These are phyloP conservation scores for Oreocharis arfaki DNA, from an alignment of 2,113 vertebrate genomes.

Conservation along the genomic window DNA sequence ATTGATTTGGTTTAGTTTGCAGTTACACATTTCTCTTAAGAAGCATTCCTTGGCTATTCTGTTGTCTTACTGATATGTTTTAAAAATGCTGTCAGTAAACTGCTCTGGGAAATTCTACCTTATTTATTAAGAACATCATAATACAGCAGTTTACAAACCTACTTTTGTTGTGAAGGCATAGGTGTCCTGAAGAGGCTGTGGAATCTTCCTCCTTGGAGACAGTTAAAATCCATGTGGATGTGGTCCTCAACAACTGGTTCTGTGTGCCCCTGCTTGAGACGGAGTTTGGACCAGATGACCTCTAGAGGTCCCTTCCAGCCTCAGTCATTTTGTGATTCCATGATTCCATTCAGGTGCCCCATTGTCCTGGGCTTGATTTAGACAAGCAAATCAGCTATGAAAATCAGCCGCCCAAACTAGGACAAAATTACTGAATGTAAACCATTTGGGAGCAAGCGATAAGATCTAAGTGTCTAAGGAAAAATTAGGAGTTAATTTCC, in stretches of 20 bases:
- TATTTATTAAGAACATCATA: background rate
- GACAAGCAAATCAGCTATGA: background rate
- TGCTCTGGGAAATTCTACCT: background rate
- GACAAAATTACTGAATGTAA: background rate
- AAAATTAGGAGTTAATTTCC: background rate
- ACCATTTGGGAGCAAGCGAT: background rate
- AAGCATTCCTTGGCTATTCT: background rate
- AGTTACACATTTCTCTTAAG: background rate
- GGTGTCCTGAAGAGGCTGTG: background rate
- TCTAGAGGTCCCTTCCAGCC: background rate
- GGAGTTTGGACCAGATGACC: background rate
- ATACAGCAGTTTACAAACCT: background rate
- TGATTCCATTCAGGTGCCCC: background rate
- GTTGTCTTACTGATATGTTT: background rate
- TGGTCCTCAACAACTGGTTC: background rate
- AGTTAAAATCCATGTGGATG: background rate
- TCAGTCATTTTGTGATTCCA: background rate
- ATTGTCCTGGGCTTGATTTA: background rate
- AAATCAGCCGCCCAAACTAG: background rate
- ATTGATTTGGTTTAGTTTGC: background rate
- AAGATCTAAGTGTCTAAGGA: background rate
- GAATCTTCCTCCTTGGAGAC: background rate
- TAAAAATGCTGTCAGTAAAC: background rate
- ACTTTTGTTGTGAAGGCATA: background rate
- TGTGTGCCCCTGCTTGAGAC: background rate